phyloP scores from a whole-genome alignment of 2,888 invertebrate species.

The Synanthedon myopaeformis region DNA sequence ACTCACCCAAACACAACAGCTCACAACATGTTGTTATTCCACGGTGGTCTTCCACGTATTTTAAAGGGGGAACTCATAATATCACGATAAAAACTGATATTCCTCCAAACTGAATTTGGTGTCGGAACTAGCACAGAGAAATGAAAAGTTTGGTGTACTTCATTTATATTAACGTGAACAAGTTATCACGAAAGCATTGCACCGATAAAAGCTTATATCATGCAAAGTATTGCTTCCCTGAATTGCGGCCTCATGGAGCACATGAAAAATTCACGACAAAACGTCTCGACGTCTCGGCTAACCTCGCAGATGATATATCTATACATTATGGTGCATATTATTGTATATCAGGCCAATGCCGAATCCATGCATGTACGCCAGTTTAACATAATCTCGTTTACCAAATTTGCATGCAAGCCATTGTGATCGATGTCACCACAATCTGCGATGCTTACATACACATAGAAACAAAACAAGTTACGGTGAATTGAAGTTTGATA shows the following conservation, averaged over 20 bases:
- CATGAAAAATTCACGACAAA: background rate
- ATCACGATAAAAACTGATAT: too few relatives aligned
- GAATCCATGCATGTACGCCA: conserved; percentile 10
- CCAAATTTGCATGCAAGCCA: conserved; percentile 52
- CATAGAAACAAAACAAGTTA: conserved; percentile 1
- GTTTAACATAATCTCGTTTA: conserved; percentile 24
- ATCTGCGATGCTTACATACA: conserved; percentile 23
- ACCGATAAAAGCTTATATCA: background rate
- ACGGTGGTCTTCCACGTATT: too few relatives aligned
- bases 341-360: conserved; percentile 28
- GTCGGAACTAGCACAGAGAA: too few relatives aligned
- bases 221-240: background rate
- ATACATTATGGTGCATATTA: background rate
- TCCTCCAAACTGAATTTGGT: too few relatives aligned
- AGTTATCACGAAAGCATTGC: too few relatives aligned
- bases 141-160: too few relatives aligned
- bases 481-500: background rate
- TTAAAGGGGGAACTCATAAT: too few relatives aligned
- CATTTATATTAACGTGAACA: too few relatives aligned
- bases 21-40: too few relatives aligned
- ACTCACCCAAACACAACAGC: too few relatives aligned
- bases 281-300: background rate
- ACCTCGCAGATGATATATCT: background rate
- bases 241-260: background rate
- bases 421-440: conserved; percentile 52